phyloP scores from a whole-genome alignment of 2,797 vertebrate species.

The Thalassophryne amazonica region DNA sequence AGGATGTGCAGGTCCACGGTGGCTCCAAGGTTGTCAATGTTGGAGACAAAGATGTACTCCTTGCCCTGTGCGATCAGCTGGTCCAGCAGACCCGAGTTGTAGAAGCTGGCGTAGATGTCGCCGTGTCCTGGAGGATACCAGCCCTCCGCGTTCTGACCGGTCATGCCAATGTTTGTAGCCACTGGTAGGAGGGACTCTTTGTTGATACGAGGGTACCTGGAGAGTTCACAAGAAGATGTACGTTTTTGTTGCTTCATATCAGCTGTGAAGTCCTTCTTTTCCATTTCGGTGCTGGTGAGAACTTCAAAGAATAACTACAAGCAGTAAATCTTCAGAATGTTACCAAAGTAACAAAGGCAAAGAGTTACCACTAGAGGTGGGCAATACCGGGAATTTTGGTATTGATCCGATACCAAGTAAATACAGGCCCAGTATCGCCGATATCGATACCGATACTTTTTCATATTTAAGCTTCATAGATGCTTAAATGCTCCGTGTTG shows the following conservation, averaged over 20 bases:
- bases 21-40: conserved; percentile 96
- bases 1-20: conserved; percentile 94
- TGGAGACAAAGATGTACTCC: conserved; percentile 96
- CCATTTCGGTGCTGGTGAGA: background rate
- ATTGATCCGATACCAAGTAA: too few relatives aligned
- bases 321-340: conserved; percentile 1
- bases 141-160: conserved; percentile 85
- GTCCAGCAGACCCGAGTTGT: conserved; percentile 90
- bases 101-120: conserved; percentile 93
- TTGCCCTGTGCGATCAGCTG: conserved; percentile 87
- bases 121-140: conserved; percentile 96
- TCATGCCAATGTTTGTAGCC: conserved; percentile 83
- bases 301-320: conserved; percentile 6
- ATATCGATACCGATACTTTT: too few relatives aligned
- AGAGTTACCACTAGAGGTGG: too few relatives aligned
- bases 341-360: conserved; percentile 6
- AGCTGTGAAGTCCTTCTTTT: background rate
- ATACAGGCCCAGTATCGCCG: too few relatives aligned
- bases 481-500: too few relatives aligned
- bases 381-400: too few relatives aligned
- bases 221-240: too few relatives aligned
- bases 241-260: background rate
- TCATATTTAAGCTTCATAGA: too few relatives aligned
- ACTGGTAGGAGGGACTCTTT: conserved; percentile 93
- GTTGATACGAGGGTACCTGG: conserved; percentile 91